These are phyloP conservation scores for Dioctria rufipes DNA, from an alignment of 2,888 invertebrate species.

Conservation along the genomic window DNA sequence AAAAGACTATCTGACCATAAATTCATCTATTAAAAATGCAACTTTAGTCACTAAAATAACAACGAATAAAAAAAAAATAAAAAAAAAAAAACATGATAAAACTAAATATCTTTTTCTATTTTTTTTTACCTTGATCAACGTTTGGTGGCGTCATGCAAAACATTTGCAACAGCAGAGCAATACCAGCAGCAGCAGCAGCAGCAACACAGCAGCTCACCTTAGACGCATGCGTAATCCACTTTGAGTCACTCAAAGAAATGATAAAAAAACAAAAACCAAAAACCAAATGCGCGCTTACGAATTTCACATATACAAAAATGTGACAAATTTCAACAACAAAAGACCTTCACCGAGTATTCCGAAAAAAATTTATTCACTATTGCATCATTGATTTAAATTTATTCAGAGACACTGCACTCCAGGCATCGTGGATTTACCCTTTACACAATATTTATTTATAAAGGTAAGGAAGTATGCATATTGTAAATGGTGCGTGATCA, in stretches of 20 bases:
- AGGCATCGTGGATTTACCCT: background rate
- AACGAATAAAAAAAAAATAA: too few species aligned
- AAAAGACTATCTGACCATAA: constrained; percentile 5
- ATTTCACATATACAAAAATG: background rate
- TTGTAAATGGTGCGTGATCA: background rate
- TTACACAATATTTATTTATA: background rate
- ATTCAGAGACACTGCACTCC: constrained; percentile 1
- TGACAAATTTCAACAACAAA: constrained; percentile 7
- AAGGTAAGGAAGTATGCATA: too few species aligned
- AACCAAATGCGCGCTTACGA: background rate
- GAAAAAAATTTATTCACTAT: constrained; percentile 17
- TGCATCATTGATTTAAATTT: constrained; percentile 34
- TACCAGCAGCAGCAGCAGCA: too few species aligned
- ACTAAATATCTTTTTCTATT: too few species aligned
- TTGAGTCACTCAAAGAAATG: constrained; percentile 13
- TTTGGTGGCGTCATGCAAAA: constrained; percentile 43
- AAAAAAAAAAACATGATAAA: too few species aligned
- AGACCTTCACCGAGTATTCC: background rate
- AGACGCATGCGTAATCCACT: constrained; percentile 33
- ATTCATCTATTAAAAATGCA: constrained; percentile 35
- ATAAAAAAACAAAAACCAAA: too few species aligned
- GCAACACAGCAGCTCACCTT: background rate
- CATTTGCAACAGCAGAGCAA: constrained; percentile 27
- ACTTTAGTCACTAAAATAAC: background rate
- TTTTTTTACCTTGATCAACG: constrained; percentile 25